phyloP scores from a whole-genome alignment of 1,140 invertebrate species.

The Mya arenaria region DNA sequence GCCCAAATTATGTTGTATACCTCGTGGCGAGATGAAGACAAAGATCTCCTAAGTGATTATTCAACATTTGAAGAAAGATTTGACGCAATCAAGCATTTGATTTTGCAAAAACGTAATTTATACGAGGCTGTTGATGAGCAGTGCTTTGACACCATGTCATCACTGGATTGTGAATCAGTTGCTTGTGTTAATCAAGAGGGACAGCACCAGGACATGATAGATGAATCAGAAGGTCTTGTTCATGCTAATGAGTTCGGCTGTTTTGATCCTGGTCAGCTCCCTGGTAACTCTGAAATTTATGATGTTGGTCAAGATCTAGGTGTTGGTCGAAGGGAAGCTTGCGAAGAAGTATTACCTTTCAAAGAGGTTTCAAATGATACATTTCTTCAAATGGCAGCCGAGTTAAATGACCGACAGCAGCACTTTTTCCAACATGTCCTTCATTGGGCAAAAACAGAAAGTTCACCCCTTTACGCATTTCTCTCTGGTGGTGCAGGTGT shows the following conservation, averaged over 20 bases:
- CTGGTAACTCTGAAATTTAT: slow-evolving; percentile 14
- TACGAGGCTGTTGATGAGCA: slow-evolving; percentile 15
- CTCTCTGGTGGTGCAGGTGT: slow-evolving; percentile 51
- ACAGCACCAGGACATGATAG: slow-evolving; percentile 19
- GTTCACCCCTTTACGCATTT: slow-evolving; percentile 27
- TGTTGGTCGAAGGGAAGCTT: background rate
- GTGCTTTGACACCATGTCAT: background rate
- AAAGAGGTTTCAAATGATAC: background rate
- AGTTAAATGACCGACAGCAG: slow-evolving; percentile 19
- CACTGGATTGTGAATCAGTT: background rate
- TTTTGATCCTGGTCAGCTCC: slow-evolving; percentile 23
- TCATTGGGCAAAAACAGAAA: background rate
- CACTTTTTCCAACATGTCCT: slow-evolving; percentile 21
- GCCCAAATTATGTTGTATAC: slow-evolving; percentile 18
- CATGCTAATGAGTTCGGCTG: background rate
- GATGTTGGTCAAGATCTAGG: slow-evolving; percentile 7
- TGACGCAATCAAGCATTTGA: background rate
- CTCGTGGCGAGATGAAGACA: slow-evolving; percentile 25
- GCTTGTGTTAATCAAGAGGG: slow-evolving; percentile 1
- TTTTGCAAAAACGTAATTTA: background rate
- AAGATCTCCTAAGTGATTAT: slow-evolving; percentile 3
- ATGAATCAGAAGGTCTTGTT: background rate
- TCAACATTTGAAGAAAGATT: slow-evolving; percentile 25
- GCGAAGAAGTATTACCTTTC: slow-evolving; percentile 1
- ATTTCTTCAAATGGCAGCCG: background rate